A percentile compares a stretch with the other conserved stretches of the same genome.
These are phyloP conservation scores for Bruchidius siliquastri DNA, from an alignment of 2,888 invertebrate genomes.

Conservation along the genomic window DNA sequence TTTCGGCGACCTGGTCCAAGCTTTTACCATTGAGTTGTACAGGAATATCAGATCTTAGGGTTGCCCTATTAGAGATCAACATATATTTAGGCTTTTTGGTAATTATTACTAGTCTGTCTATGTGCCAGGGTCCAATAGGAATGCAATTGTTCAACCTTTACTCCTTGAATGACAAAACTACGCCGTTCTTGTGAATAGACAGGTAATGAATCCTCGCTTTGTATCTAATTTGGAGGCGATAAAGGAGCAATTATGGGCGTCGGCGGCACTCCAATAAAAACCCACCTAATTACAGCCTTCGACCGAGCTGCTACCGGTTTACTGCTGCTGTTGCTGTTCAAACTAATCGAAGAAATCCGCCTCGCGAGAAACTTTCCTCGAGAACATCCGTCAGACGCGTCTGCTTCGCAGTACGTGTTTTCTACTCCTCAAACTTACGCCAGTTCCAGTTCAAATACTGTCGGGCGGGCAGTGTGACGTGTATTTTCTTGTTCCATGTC, in stretches of 20 bases:
- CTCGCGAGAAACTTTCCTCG: background rate
- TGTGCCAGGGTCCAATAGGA: too few species aligned
- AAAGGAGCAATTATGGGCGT: background rate
- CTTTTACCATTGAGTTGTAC: too few species aligned
- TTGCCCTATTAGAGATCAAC: too few species aligned
- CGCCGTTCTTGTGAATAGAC: background rate
- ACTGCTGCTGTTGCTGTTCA: background rate
- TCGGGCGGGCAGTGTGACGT: too few species aligned
- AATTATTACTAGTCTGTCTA: too few species aligned
- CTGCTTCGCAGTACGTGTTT: background rate
- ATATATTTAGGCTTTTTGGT: too few species aligned
- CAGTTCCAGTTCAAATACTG: background rate
- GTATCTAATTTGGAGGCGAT: background rate
- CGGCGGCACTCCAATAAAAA: background rate
- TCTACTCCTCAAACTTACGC: background rate
- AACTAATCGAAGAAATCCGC: background rate
- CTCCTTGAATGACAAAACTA: background rate
- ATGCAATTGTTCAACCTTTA: background rate
- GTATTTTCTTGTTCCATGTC: too few species aligned
- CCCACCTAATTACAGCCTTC: background rate
- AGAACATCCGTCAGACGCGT: background rate
- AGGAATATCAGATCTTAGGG: too few species aligned
- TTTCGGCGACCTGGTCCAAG: too few species aligned
- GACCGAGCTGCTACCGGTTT: background rate
- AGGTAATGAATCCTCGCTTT: background rate